phyloP scores from a whole-genome alignment of 2,113 vertebrate species.

The Gracilinanus agilis region DNA sequence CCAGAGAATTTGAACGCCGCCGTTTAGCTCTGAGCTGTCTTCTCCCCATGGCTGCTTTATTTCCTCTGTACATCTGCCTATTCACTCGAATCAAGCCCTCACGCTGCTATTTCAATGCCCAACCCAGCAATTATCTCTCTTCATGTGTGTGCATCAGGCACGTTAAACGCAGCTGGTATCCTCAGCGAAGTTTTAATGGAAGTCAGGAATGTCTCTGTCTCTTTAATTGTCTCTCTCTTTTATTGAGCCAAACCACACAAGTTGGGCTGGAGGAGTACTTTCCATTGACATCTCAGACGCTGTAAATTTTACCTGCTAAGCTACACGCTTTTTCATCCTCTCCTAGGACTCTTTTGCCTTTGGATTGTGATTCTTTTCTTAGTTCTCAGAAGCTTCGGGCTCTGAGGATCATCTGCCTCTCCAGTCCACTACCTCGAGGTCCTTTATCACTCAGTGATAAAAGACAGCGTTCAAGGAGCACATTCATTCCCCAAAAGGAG shows the following conservation, averaged over 20 bases:
- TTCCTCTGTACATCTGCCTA: not conserved
- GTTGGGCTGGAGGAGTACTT: constrained; percentile 19
- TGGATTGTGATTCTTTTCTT: constrained; percentile 42
- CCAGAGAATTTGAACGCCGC: not conserved
- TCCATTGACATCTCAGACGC: constrained; percentile 32
- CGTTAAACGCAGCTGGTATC: not conserved
- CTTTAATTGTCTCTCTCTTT: constrained; percentile 38
- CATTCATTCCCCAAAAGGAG: not conserved
- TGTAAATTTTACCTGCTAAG: constrained; percentile 64
- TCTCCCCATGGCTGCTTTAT: constrained; percentile 55
- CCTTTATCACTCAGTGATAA: constrained; percentile 43
- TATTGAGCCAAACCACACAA: constrained; percentile 52
- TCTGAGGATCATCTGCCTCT: constrained; percentile 64
- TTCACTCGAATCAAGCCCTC: constrained; percentile 62
- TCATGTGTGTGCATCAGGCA: constrained; percentile 27
- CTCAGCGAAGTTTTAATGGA: not conserved
- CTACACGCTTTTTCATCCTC: constrained; percentile 63
- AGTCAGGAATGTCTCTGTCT: constrained; percentile 8
- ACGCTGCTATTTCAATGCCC: constrained; percentile 67
- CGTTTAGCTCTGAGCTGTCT: not conserved
- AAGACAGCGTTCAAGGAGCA: constrained; percentile 49
- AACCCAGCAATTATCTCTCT: constrained; percentile 52
- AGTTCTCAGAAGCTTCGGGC: constrained; percentile 63
- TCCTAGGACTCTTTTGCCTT: constrained; percentile 65
- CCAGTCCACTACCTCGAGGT: constrained; percentile 48